Percentiles rank a stretch among this genome's conserved stretches.
These are phyloP conservation scores for Scytalopus superciliaris DNA, from an alignment of 2,113 vertebrate genomes.

Conservation along the genomic window DNA sequence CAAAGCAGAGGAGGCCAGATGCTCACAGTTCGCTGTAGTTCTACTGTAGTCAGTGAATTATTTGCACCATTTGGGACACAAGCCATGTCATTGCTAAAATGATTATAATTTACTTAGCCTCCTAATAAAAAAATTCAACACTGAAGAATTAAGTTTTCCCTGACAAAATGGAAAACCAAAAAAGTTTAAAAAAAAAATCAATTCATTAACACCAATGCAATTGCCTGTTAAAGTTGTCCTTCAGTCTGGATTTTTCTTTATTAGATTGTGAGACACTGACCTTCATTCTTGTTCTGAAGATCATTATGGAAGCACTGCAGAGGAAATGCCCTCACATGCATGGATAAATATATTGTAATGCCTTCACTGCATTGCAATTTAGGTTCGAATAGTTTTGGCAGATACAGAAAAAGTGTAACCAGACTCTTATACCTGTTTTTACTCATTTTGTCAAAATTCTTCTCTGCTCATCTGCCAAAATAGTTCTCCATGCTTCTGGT, in stretches of 20 bases:
- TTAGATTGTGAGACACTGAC: not conserved
- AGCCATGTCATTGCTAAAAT: not conserved
- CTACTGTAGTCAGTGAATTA: not conserved
- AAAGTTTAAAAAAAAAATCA: not conserved
- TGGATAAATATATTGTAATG: not conserved
- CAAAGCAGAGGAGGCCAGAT: conserved; percentile 13
- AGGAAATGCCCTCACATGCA: not conserved
- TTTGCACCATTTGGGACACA: conserved; percentile 3
- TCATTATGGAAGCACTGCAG: not conserved
- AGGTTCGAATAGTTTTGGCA: not conserved
- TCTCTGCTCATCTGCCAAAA: not conserved
- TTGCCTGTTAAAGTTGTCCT: not conserved
- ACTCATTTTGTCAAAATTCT: not conserved
- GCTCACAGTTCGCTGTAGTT: not conserved
- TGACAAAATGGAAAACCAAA: not conserved
- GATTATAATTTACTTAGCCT: not conserved
- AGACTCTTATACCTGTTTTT: not conserved
- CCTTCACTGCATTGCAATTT: not conserved
- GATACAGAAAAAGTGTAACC: not conserved
- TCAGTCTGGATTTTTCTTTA: not conserved
- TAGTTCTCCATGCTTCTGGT: not conserved
- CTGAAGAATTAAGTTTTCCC: not conserved
- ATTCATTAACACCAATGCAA: conserved; percentile 5
- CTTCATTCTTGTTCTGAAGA: not conserved
- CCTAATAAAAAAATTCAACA: not conserved